Conservation (phyloP, 2,113 vertebrate genomes). For the Tachycineta bicolor region DNA sequence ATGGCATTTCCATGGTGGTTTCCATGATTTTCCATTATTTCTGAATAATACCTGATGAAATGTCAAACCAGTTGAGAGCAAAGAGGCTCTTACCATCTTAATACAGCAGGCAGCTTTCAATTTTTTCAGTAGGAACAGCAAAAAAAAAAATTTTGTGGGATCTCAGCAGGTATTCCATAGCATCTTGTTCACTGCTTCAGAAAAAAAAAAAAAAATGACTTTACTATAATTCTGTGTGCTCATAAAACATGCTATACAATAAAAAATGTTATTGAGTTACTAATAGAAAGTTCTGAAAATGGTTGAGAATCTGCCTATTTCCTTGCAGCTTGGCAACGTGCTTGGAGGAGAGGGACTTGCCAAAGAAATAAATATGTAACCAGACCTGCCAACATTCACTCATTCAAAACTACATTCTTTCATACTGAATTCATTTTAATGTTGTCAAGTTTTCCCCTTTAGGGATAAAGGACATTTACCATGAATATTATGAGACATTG, state of each 20-base stretch:
- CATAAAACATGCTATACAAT: not conserved
- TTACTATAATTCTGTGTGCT: not conserved
- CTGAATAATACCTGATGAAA: not conserved
- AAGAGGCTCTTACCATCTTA: not conserved
- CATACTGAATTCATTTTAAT: constrained; percentile 2
- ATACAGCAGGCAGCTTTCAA: not conserved
- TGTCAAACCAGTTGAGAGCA: not conserved
- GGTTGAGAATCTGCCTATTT: not conserved
- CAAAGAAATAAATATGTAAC: constrained; percentile 31
- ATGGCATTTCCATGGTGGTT: not conserved
- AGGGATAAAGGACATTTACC: not conserved
- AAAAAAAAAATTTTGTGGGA: not conserved
- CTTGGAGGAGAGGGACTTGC: not conserved
- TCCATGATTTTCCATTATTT: not conserved
- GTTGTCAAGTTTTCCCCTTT: not conserved
- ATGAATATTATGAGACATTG: not conserved
- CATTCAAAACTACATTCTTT: constrained; percentile 4
- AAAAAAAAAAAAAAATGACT: not conserved
- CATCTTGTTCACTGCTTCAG: not conserved
- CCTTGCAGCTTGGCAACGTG: not conserved
- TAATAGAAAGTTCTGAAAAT: not conserved
- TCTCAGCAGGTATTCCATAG: not conserved
- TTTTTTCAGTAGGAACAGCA: not conserved
- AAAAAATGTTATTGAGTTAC: not conserved
- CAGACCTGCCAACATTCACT: constrained; percentile 12